phyloP scores from a whole-genome alignment of 2,888 invertebrate species.

The Hirtodrosophila duncani region DNA sequence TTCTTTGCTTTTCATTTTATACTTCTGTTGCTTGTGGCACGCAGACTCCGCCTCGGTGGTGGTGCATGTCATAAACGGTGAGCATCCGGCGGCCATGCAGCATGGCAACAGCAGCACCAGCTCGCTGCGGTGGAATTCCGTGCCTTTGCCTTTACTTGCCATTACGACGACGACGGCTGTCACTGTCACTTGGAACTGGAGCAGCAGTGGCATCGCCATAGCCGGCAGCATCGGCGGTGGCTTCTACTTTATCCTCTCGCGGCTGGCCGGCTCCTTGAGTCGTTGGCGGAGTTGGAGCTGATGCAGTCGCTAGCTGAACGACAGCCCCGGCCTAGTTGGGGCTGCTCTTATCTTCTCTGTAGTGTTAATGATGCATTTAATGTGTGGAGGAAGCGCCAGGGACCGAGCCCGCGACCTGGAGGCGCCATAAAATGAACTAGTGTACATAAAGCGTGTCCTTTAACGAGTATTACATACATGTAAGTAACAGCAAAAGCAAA shows the following conservation, averaged over 20 bases:
- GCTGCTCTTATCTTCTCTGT: conserved; percentile 47
- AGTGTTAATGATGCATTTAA: conserved; percentile 54
- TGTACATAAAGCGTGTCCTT: conserved; percentile 65
- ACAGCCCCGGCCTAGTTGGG: conserved; percentile 63
- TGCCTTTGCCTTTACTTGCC: conserved; percentile 57
- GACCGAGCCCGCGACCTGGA: conserved; percentile 6
- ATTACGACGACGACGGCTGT: conserved; percentile 45
- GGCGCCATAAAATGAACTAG: conserved; percentile 45
- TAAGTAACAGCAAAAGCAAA: conserved; percentile 40
- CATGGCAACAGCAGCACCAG: conserved; percentile 78
- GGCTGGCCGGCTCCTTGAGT: conserved; percentile 24
- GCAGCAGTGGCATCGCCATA: conserved; percentile 12
- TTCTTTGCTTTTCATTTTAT: background rate
- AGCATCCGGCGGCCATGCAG: conserved; percentile 84
- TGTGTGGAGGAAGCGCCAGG: conserved; percentile 21
- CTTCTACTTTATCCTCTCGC: conserved; percentile 18
- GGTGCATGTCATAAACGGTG: conserved; percentile 89
- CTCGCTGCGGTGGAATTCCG: conserved; percentile 55
- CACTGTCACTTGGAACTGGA: conserved; percentile 58
- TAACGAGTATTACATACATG: conserved; percentile 63
- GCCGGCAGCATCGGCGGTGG: conserved; percentile 17
- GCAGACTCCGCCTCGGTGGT: conserved; percentile 88
- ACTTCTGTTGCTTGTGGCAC: background rate
- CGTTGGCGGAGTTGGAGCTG: conserved; percentile 38
- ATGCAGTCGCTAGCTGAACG: conserved; percentile 30